Conservation (phyloP, 2,888 invertebrate species). For the Phragmatobia fuliginosa region DNA sequence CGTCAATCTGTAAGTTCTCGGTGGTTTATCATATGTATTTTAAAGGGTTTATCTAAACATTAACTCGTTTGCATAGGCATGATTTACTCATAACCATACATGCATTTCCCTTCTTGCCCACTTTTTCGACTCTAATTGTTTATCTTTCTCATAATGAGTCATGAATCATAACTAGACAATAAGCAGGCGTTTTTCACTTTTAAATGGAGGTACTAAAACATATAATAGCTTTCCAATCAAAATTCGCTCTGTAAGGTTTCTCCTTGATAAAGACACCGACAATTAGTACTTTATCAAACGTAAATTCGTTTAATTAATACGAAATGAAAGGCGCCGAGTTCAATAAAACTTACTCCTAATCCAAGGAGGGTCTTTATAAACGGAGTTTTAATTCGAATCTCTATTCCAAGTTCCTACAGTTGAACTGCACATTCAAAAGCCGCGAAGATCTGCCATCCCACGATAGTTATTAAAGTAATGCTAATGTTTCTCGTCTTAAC, state of each 20-base stretch:
- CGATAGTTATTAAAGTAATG: constrained; percentile 76
- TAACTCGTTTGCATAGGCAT: too few species aligned
- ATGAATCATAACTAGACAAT: too few species aligned
- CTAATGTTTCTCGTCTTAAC: constrained; percentile 66
- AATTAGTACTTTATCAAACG: constrained; percentile 51
- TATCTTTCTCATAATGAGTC: too few species aligned
- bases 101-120: too few species aligned
- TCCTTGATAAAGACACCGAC: constrained; percentile 28
- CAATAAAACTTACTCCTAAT: constrained; percentile 67
- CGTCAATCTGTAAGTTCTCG: too few species aligned
- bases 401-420: constrained; percentile 65
- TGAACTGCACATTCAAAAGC: constrained; percentile 72
- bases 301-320: constrained; percentile 71
- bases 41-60: too few species aligned
- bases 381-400: constrained; percentile 77
- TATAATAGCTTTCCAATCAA: not conserved
- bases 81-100: too few species aligned
- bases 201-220: not conserved
- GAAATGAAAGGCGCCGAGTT: constrained; percentile 45
- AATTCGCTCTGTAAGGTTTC: constrained; percentile 1
- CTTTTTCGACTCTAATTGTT: too few species aligned
- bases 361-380: constrained; percentile 70
- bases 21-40: too few species aligned
- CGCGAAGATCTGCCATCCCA: constrained; percentile 65
- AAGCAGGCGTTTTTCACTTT: too few species aligned